Base-by-base conservation (phyloP, 2,888 invertebrate species). In the Subacronicta megacephala region DNA sequence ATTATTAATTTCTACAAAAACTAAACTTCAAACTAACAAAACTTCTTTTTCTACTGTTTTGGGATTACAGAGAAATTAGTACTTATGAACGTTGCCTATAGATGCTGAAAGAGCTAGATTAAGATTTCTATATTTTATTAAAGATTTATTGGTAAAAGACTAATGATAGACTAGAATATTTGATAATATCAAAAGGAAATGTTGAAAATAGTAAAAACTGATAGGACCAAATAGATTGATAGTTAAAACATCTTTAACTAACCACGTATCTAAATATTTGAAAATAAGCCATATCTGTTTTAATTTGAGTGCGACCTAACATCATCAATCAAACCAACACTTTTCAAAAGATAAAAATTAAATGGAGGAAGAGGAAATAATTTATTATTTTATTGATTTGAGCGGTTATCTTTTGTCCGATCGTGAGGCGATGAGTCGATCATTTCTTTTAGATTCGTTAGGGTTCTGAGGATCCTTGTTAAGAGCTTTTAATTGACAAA, bases 331-430 rank as follows among this genome's bases (percentile, higher is more conserved):
- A 93, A 85, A 82, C 71, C 84, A 90, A 91, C 92, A 90, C 90
- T 84, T 89, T 85, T 84, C 81, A 77, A 82, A 84, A 87, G 87
- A 88, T 86, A 89, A 89, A 88, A 88, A 87, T 83, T 86, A 85
- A 84, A 80, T 80, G 75, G 81, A 89, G 91, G 90, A 91, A 90
- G 87, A 87, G 79, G 83, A 85, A 85, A 87, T 89, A 91, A 92
- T 92, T 85, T 89, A 90, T 93, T 90, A 90, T 90, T 90, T 90
- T 90, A 93, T 93, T 92, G 92, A 92, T 93, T 90, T 87, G 85
- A 84, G 52, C 75, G 80, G 78, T 85, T 92, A 93, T 93, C 93
- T 90, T 80, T 84, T 82, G 89, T 86, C 90, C 92, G 88, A 93
- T 93, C 93, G 72, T 60, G 68, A 66, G 77, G 80, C 83, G 85